phyloP scores from a whole-genome alignment of 2,797 vertebrate genomes.

The Xenops minutus region DNA sequence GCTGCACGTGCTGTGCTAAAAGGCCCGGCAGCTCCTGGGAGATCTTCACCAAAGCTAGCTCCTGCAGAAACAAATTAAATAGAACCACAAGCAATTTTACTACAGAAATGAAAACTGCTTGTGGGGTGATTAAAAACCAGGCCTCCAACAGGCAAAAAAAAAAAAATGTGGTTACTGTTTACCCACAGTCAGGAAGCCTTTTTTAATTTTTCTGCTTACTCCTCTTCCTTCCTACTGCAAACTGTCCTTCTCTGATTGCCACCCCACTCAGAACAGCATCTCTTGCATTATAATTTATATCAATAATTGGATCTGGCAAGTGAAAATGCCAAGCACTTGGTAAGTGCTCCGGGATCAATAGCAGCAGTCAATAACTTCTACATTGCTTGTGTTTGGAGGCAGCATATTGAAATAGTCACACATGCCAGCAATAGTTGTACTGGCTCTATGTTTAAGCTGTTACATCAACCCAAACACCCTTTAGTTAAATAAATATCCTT shows the following conservation, averaged over 20 bases:
- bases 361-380: constrained; percentile 29
- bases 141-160: constrained; percentile 79
- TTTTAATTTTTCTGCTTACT: constrained; percentile 68
- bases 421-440: neutral
- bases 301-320: constrained; percentile 60
- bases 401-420: constrained; percentile 21
- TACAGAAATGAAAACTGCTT: constrained; percentile 85
- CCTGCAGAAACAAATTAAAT: constrained; percentile 88
- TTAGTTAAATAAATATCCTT: neutral
- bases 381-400: constrained; percentile 9
- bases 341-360: constrained; percentile 51
- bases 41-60: constrained; percentile 84
- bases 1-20: constrained; percentile 84
- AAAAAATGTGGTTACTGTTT: constrained; percentile 83
- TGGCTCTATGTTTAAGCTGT: neutral
- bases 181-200: constrained; percentile 81
- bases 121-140: constrained; percentile 86
- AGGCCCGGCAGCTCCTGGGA: constrained; percentile 88
- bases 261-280: neutral
- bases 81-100: constrained; percentile 86
- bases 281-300: constrained; percentile 40
- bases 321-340: constrained; percentile 56
- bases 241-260: constrained; percentile 9
- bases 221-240: constrained; percentile 36
- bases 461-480: neutral